A percentile compares a stretch with the other conserved stretches of the same genome.
These are phyloP conservation scores for Saturnia japonica DNA, from an alignment of 2,888 invertebrate species.

Conservation along the genomic window DNA sequence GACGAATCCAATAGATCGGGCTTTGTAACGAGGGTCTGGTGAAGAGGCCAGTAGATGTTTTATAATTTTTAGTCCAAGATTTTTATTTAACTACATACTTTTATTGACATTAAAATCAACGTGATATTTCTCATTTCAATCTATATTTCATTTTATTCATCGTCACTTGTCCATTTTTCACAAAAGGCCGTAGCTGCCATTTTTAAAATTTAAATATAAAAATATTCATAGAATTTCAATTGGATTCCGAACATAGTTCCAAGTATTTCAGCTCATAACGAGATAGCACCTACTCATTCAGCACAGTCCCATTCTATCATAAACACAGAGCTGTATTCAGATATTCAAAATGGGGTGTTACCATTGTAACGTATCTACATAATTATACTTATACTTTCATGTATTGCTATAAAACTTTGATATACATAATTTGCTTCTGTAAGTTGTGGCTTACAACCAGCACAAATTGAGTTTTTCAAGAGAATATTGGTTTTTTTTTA, in stretches of 20 bases:
- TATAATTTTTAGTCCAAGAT: no score
- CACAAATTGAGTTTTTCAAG: no score
- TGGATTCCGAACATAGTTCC: constrained; percentile 7
- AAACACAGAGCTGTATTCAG: not conserved
- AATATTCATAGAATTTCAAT: constrained; percentile 21
- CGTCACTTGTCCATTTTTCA: constrained; percentile 5
- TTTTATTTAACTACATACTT: no score
- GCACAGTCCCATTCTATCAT: constrained; percentile 1
- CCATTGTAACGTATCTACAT: not conserved
- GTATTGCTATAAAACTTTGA: not conserved
- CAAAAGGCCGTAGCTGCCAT: not conserved
- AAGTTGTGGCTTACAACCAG: no score
- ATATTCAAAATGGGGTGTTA: not conserved
- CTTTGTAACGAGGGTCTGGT: no score
- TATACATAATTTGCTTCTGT: no score
- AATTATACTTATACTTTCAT: not conserved
- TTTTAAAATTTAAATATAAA: constrained; percentile 14
- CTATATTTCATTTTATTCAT: not conserved
- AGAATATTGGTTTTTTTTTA: no score
- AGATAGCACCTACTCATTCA: constrained; percentile 16
- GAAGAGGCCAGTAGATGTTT: no score
- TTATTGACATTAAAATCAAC: no score
- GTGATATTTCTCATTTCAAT: no score
- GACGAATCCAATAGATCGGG: no score
- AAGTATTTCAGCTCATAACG: constrained; percentile 20